Evolutionary conservation across 1,140 invertebrate species (phyloP).

Genomic region (Idris sp.): DNA sequence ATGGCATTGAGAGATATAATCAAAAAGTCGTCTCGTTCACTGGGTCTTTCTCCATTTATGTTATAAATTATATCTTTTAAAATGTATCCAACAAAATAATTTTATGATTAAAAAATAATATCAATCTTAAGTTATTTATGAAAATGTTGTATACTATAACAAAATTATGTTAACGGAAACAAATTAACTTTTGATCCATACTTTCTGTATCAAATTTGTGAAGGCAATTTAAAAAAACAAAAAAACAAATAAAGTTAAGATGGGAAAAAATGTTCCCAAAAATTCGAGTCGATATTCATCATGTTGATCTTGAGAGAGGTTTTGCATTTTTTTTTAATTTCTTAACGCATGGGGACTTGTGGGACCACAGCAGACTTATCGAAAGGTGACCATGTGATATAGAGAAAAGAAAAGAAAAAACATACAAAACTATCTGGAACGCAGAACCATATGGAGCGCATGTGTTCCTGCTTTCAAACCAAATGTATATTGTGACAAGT

Average conservation of each 20-base stretch:
- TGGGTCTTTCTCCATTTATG: too few relatives aligned
- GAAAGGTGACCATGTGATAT: slow-evolving; percentile 51
- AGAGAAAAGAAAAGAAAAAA: slow-evolving; percentile 29
- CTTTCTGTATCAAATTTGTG: too few relatives aligned
- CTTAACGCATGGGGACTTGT: slow-evolving; percentile 14
- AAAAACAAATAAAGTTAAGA: too few relatives aligned
- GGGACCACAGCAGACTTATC: slow-evolving; percentile 40
- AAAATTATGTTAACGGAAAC: too few relatives aligned
- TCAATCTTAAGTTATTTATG: too few relatives aligned
- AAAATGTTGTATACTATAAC: too few relatives aligned
- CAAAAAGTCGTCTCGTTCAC: too few relatives aligned
- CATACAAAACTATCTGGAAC: slow-evolving; percentile 30
- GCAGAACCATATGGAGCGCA: slow-evolving; percentile 41
- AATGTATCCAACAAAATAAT: too few relatives aligned
- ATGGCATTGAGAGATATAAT: neutral
- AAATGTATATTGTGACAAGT: slow-evolving; percentile 57
- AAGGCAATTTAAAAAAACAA: too few relatives aligned
- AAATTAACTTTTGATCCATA: too few relatives aligned
- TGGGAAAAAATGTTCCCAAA: slow-evolving; percentile 21
- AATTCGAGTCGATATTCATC: slow-evolving; percentile 30
- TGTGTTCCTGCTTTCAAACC: slow-evolving; percentile 30
- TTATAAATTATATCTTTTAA: too few relatives aligned
- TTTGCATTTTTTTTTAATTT: slow-evolving; percentile 24
- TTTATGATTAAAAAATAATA: too few relatives aligned
- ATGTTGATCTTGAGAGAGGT: slow-evolving; percentile 18